Evolutionary conservation across 2,113 vertebrate genomes (phyloP).

Genomic region (Brienomyrus brachyistius): DNA sequence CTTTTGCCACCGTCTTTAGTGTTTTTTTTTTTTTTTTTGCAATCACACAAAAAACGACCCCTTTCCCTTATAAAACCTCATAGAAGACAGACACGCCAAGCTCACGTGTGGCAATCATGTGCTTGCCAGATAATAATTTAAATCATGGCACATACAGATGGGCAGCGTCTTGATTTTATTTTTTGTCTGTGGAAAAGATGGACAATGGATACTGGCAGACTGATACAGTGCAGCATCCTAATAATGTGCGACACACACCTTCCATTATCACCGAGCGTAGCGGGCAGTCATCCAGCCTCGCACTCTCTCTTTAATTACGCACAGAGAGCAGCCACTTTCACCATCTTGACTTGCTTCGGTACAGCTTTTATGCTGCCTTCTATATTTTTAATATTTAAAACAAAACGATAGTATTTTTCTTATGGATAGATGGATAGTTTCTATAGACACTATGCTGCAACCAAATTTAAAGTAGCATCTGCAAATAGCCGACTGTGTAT

Average conservation of each 20-base stretch:
- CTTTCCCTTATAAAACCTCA: background rate
- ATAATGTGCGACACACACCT: constrained; percentile 11
- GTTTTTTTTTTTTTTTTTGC: background rate
- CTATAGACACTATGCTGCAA: background rate
- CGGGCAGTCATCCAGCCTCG: background rate
- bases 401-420: background rate
- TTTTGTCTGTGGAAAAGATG: background rate
- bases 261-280: background rate
- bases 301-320: constrained; percentile 35
- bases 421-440: background rate
- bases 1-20: background rate
- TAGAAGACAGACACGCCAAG: background rate
- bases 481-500: background rate
- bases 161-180: background rate
- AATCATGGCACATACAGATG: background rate
- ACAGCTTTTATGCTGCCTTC: background rate
- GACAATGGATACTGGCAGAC: constrained; percentile 11
- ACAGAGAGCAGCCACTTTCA: constrained; percentile 49
- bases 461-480: background rate
- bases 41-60: background rate
- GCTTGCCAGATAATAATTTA: background rate
- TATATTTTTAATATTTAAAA: background rate
- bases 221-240: background rate
- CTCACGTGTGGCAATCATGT: background rate
- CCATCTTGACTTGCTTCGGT: constrained; percentile 23